These are phyloP conservation scores for Poecile atricapillus DNA, from an alignment of 2,113 vertebrate genomes.

Conservation along the genomic window DNA sequence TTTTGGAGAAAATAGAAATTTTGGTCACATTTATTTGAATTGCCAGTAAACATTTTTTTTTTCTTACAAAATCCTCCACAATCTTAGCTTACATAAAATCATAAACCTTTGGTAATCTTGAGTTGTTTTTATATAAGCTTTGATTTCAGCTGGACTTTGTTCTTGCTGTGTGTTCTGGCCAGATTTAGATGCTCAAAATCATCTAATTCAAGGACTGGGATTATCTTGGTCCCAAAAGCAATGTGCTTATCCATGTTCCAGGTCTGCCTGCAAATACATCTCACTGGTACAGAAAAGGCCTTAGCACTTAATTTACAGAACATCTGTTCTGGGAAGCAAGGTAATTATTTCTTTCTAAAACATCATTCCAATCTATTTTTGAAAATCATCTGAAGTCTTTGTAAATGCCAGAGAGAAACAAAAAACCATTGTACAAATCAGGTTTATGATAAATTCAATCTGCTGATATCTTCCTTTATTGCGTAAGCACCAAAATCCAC, in stretches of 20 bases:
- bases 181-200: background rate
- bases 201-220: background rate
- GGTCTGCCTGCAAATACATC: background rate
- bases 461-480: background rate
- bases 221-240: background rate
- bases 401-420: background rate
- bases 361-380: background rate
- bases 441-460: background rate
- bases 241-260: background rate
- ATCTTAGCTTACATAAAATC: background rate
- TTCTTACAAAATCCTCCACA: background rate
- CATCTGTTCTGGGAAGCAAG: background rate
- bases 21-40: background rate
- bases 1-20: background rate
- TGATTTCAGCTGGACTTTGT: background rate
- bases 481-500: background rate
- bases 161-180: background rate
- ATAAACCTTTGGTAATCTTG: background rate
- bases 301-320: background rate
- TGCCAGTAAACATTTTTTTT: accelerated
- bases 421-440: background rate
- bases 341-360: background rate
- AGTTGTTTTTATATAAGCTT: background rate
- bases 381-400: background rate
- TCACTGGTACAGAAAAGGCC: background rate